These are phyloP conservation scores for Opisthograptis luteolata DNA, from an alignment of 2,888 invertebrate species.

Conservation along the genomic window DNA sequence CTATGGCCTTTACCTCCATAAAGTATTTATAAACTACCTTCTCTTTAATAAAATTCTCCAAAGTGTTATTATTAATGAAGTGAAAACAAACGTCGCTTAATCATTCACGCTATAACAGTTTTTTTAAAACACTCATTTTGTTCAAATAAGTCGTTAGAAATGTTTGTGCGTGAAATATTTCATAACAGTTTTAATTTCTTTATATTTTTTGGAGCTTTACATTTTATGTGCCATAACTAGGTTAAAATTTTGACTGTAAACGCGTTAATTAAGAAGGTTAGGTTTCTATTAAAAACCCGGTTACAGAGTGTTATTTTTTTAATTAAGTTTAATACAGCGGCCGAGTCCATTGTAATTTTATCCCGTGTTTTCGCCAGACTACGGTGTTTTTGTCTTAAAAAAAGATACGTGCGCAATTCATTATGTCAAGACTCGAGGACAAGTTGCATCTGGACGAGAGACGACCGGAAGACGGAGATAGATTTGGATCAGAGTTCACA, in stretches of 20 bases:
- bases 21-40: slow-evolving; percentile 75
- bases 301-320: slow-evolving; percentile 45
- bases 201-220: slow-evolving; percentile 22
- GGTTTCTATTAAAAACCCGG: slow-evolving; percentile 47
- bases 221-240: slow-evolving; percentile 42
- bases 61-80: slow-evolving; percentile 78
- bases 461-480: too few species aligned
- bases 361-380: slow-evolving; percentile 17
- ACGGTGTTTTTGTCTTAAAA: slow-evolving; percentile 17
- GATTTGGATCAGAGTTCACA: too few species aligned
- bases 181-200: slow-evolving; percentile 20
- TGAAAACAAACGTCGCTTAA: slow-evolving; percentile 70
- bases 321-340: slow-evolving; percentile 44
- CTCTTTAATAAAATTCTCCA: slow-evolving; percentile 71
- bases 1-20: slow-evolving; percentile 67
- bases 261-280: slow-evolving; percentile 51
- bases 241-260: slow-evolving; percentile 47
- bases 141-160: slow-evolving; percentile 29
- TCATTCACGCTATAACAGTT: slow-evolving; percentile 58
- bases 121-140: slow-evolving; percentile 40
- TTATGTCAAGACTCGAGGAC: slow-evolving; percentile 1
- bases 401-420: slow-evolving; percentile 4
- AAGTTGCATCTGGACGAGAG: background rate
- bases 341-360: slow-evolving; percentile 13
- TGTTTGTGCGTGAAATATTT: slow-evolving; percentile 28